Base-by-base conservation (phyloP, 92 coral and sea anemone genomes). In the Paramuricea clavata region DNA sequence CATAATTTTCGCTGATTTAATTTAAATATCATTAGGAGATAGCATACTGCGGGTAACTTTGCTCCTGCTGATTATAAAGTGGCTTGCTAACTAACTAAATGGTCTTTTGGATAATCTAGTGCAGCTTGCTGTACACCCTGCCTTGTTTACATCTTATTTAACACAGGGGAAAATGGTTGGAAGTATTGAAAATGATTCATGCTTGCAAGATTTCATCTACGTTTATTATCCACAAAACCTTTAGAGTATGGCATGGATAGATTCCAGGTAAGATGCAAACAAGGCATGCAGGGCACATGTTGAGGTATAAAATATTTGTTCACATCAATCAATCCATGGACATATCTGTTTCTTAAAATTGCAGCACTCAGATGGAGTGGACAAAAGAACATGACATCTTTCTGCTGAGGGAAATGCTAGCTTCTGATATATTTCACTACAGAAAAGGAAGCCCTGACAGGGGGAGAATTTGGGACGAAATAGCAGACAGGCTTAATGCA, bases 311-410 rank as follows among this genome's bases (percentile, higher is more conserved):
- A 57, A 21, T 39, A 39, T 39, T 57, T 57, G 10, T 21, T 50
- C 28, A 57, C 7, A 19, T 16, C 65, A 57, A 16, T 26, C 65
- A 3, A 21, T 57, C 0, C 10, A 57, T 57, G 16, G 1, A n/a
- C 17, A 39, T 39, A 39, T 39, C 26, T 57, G 5, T 23, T 57
- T 25, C 65, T n/a, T 25, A 57, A 57, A 57, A 57, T 61, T 78
- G 54, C 43, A 65, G 78, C 70, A 69, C 69, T 76, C 77, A 83
- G 56, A 89, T 89, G 89, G 93, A 90, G 59, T 86, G 90, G 90
- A 86, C 90, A 56, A 72, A 61, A 57, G 87, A 86, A 35, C 90
- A 90, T 74, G 87, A 90, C 82, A 22, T 87, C 34, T 62, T 77
- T 22, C 34, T 79, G 52, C 41, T 87, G 44, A 78, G 77, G 71